A percentile compares a stretch with the other conserved stretches of the same genome.
phyloP scores from a whole-genome alignment of 2,888 invertebrate genomes.

The Nomada ruficornis region DNA sequence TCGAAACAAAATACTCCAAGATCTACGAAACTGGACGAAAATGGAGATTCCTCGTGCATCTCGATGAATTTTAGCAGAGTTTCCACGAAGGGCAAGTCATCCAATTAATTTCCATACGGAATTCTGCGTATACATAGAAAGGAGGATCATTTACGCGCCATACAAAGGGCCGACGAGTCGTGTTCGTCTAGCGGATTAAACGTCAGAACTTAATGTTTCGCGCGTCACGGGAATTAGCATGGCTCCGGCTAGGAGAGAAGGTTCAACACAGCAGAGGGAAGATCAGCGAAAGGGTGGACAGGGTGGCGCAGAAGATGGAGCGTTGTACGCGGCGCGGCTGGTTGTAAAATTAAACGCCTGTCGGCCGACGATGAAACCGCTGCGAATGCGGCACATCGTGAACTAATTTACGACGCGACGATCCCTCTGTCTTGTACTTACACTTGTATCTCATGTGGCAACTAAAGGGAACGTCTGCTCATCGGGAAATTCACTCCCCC shows the following conservation, averaged over 20 bases:
- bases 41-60: too few relatives aligned
- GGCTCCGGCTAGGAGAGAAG: slow-evolving; percentile 65
- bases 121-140: background rate
- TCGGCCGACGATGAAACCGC: slow-evolving; percentile 82
- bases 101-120: background rate
- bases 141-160: slow-evolving; percentile 12
- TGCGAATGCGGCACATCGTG: slow-evolving; percentile 75
- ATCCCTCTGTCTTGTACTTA: slow-evolving; percentile 59
- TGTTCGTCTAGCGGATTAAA: slow-evolving; percentile 75
- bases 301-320: slow-evolving; percentile 60
- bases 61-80: too few relatives aligned
- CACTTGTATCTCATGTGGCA: slow-evolving; percentile 4
- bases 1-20: too few relatives aligned
- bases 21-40: too few relatives aligned
- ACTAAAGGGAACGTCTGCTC: background rate
- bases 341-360: slow-evolving; percentile 83
- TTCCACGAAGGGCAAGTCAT: too few relatives aligned
- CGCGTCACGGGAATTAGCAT: slow-evolving; percentile 80
- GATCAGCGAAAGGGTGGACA: slow-evolving; percentile 31
- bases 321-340: slow-evolving; percentile 76
- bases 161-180: slow-evolving; percentile 60
- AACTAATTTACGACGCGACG: slow-evolving; percentile 81
- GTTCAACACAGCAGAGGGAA: slow-evolving; percentile 26
- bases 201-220: slow-evolving; percentile 79
- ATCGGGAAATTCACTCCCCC: background rate